Evolutionary conservation across 2,797 vertebrate species (phyloP).

Genomic region (Acanthurus leucopareius): DNA sequence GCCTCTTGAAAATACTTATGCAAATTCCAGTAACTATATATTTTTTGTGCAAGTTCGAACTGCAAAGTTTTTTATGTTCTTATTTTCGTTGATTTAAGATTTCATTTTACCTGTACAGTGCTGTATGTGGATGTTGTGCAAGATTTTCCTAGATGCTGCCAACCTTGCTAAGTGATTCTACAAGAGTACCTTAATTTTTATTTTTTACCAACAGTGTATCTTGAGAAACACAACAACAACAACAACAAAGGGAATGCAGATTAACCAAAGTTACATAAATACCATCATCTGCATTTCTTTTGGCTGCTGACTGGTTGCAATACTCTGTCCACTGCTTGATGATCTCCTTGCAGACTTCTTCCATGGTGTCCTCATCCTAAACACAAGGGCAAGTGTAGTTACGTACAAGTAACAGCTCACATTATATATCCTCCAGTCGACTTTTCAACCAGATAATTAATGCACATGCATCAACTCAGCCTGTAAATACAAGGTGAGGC

Average conservation of each 20-base stretch:
- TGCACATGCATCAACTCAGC: background rate
- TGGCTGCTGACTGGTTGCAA: constrained; percentile 71
- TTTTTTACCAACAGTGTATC: no score
- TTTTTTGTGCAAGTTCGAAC: background rate
- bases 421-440: background rate
- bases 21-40: background rate
- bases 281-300: constrained; percentile 85
- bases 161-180: background rate
- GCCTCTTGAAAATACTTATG: background rate
- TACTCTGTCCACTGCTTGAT: constrained; percentile 91
- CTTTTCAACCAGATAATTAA: background rate
- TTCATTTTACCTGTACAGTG: background rate
- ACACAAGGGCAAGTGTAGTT: constrained; percentile 38
- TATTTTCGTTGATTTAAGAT: background rate
- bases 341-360: constrained; percentile 92
- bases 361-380: constrained; percentile 92
- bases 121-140: background rate
- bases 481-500: background rate
- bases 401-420: background rate
- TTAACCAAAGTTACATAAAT: constrained; percentile 12
- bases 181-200: background rate
- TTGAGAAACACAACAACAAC: no score
- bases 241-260: background rate
- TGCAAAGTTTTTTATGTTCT: background rate
- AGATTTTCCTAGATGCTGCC: background rate